Base-by-base conservation (phyloP, 2,113 vertebrate genomes). In the Eulemur macaco region DNA sequence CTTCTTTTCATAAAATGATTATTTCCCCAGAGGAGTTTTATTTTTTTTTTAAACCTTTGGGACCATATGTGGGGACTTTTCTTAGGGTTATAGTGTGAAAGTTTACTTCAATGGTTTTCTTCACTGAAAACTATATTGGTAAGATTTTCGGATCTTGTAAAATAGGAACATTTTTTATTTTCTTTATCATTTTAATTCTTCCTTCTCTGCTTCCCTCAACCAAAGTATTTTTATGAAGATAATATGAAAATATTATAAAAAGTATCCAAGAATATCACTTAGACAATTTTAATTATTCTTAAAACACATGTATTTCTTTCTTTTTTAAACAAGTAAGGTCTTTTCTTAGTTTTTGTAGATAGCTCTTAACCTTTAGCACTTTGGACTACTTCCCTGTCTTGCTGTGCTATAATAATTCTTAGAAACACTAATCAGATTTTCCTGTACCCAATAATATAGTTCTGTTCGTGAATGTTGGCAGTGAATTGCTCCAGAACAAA, bases 361-460 rank as follows among this genome's bases (percentile, higher is more conserved):
- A 63, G 34, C 37, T 71, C 94, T 94, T 80, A 94, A 84, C n/a
- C 73, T 64, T 96, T 50, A 85, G 77, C 68, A 89, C 74, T 89
- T 63, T 77, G 74, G 71, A 93, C 42, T 34, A 23, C 54, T 86
- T 95, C 80, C 86, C 78, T 73, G 23, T 86, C 83, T 95, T 94
- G 89, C 69, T 96, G 81, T 54, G 64, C 58, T 86, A 10, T 91
- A 87, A 94, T 66, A 94, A 89, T 76, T 89, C 92, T 86, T 81
- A 92, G 80, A 93, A 95, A 92, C 84, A 89, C 34, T 31, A 74
- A 94, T 95, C 77, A 85, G 74, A 93, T 84, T 93, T 97, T 85
- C 66, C 73, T 88, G 71, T 11, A 17, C 52, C 77, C 74, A 66
- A 2, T 80, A 94, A 64, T 29, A 71, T 4, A 92, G 39, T 78